Evolutionary conservation across 1,140 invertebrate species (phyloP).

Genomic region (Bombus picipes): DNA sequence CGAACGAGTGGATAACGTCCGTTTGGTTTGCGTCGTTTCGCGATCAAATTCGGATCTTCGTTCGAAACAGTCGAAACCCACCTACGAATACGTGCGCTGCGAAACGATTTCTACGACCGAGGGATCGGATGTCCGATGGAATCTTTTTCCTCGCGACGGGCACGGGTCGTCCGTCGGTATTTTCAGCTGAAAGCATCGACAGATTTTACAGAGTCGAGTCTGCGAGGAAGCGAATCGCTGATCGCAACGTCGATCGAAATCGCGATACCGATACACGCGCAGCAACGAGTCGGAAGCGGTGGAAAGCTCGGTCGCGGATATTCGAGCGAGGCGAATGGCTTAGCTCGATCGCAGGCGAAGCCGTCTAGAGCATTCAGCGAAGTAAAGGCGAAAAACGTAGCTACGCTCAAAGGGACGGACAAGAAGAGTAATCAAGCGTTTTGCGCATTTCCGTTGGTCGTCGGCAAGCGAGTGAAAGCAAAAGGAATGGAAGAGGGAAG

Average conservation of each 20-base stretch:
- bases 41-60: neutral
- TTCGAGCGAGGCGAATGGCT: neutral
- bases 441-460: slow-evolving; percentile 16
- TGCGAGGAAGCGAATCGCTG: neutral
- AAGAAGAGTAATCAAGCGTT: slow-evolving; percentile 50
- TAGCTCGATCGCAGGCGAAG: neutral
- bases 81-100: no score
- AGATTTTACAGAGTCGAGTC: neutral
- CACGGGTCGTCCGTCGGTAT: no score
- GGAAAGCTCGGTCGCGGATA: neutral
- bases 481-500: neutral
- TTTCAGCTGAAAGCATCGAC: neutral
- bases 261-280: no score
- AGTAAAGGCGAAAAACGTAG: neutral
- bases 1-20: no score
- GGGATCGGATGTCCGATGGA: neutral
- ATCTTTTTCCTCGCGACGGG: neutral
- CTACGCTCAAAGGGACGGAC: neutral
- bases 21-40: neutral
- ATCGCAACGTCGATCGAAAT: no score
- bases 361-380: neutral
- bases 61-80: neutral
- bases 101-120: neutral
- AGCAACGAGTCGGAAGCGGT: no score
- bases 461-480: slow-evolving; percentile 16